A percentile compares a stretch with the other conserved stretches of the same genome.
Evolutionary conservation across 2,113 vertebrate species (phyloP).

Genomic region (Hippotragus niger): DNA sequence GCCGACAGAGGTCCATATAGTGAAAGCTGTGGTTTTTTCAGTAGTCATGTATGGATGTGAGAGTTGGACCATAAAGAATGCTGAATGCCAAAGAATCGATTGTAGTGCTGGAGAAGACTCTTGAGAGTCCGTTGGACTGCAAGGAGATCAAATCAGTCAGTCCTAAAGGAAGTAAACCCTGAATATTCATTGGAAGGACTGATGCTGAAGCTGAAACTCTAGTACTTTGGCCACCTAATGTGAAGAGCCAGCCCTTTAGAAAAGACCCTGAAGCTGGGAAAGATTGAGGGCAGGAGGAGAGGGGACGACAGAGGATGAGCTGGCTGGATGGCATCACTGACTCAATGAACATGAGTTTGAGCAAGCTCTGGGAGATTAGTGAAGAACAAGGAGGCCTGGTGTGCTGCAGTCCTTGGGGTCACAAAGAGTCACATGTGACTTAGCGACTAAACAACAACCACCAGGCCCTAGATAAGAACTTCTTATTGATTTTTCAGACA

Average conservation of each 20-base stretch:
- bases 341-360: neutral
- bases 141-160: neutral
- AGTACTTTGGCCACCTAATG: neutral
- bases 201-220: neutral
- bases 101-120: neutral
- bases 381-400: neutral
- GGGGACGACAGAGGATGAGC: neutral
- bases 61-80: neutral
- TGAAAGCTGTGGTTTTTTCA: neutral
- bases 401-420: neutral
- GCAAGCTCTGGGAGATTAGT: neutral
- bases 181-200: neutral
- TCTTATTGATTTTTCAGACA: neutral
- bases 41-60: neutral
- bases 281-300: neutral
- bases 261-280: neutral
- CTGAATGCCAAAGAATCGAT: neutral
- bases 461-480: neutral
- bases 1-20: neutral
- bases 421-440: neutral
- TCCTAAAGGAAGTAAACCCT: neutral
- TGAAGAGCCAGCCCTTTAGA: neutral
- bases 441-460: neutral
- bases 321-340: neutral
- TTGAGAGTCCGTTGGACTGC: neutral